phyloP scores from a whole-genome alignment of 2,113 vertebrate species.

The Tympanuchus pallidicinctus region DNA sequence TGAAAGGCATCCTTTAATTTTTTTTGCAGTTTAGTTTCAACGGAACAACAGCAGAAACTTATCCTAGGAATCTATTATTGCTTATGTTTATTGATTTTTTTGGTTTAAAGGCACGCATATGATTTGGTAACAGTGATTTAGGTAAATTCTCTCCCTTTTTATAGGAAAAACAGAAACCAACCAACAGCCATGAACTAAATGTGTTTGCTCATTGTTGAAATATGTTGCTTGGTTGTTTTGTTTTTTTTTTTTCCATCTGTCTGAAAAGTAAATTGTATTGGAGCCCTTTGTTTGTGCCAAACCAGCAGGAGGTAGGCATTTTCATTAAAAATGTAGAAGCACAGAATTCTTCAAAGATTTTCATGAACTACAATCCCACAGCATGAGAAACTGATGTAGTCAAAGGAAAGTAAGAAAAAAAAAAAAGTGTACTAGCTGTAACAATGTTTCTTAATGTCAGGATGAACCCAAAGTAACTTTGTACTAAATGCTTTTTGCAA shows the following conservation, averaged over 20 bases:
- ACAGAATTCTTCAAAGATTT: background rate
- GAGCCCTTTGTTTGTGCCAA: background rate
- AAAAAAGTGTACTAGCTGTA: background rate
- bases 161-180: background rate
- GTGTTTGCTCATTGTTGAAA: background rate
- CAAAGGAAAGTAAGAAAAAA: background rate
- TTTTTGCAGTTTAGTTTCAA: background rate
- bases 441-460: background rate
- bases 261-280: background rate
- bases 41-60: background rate
- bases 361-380: background rate
- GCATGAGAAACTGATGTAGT: background rate
- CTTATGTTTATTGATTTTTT: accelerated
- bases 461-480: background rate
- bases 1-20: background rate
- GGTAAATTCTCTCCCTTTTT: background rate
- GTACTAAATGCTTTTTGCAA: background rate
- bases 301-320: background rate
- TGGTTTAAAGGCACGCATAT: background rate
- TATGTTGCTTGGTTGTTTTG: too few relatives aligned
- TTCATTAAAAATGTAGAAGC: background rate
- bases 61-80: background rate
- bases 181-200: background rate
- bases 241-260: background rate
- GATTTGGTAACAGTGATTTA: accelerated